Evolutionary conservation across 2,888 invertebrate species (phyloP).

Genomic region (Saturnia pavonia): DNA sequence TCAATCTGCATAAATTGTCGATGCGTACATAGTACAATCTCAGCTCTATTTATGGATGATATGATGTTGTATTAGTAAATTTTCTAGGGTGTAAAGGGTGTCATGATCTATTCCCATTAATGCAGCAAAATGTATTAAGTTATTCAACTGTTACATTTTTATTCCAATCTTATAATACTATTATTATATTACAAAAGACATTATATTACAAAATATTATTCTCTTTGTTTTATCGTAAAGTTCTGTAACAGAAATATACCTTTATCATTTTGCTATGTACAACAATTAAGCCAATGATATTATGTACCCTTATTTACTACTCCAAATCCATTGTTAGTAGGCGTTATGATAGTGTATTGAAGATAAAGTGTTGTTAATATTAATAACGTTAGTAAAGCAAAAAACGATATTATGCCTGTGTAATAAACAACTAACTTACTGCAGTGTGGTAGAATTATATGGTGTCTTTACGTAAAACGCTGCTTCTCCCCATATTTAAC

Average conservation of each 20-base stretch:
- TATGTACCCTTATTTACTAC: background rate
- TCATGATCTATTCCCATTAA: background rate
- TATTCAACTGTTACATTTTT: background rate
- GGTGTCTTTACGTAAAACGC: background rate
- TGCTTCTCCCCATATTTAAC: background rate
- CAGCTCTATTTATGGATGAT: background rate
- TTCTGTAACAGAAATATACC: slow-evolving; percentile 4
- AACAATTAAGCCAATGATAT: background rate
- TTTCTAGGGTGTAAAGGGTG: background rate
- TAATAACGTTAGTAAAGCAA: slow-evolving; percentile 3
- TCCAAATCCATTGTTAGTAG: slow-evolving; percentile 8
- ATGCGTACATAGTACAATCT: no score
- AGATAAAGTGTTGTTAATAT: slow-evolving; percentile 23
- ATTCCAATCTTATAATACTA: background rate
- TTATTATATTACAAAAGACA: background rate
- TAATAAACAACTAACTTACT: slow-evolving; percentile 11
- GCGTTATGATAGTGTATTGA: background rate
- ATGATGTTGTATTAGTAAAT: background rate
- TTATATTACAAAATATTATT: no score
- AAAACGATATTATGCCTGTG: background rate
- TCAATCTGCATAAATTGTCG: no score
- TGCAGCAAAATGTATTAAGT: background rate
- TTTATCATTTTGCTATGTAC: background rate
- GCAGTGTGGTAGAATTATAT: slow-evolving; percentile 5
- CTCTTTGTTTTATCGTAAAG: background rate